phyloP scores from a whole-genome alignment of 2,113 vertebrate genomes.

The Merops nubicus region DNA sequence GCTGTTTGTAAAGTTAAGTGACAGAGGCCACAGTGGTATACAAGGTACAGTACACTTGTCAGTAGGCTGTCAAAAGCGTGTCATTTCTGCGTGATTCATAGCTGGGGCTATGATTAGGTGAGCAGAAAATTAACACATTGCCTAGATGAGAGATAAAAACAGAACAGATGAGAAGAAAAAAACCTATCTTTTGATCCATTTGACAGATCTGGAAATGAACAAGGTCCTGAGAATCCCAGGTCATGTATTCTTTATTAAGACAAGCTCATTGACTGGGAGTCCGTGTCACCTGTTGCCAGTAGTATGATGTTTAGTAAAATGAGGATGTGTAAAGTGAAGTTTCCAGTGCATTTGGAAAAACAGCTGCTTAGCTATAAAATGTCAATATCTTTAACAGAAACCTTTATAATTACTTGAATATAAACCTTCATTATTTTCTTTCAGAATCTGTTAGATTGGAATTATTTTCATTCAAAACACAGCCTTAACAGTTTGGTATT shows the following conservation, averaged over 20 bases:
- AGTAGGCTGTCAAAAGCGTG: background rate
- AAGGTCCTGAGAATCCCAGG: background rate
- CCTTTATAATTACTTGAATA: background rate
- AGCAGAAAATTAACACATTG: constrained; percentile 11
- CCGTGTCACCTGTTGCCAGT: background rate
- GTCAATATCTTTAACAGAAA: background rate
- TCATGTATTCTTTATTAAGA: background rate
- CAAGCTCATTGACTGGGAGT: background rate
- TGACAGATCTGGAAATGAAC: background rate
- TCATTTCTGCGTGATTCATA: background rate
- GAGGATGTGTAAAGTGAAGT: background rate
- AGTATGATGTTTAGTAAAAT: background rate
- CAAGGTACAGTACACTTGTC: background rate
- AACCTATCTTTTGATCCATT: background rate
- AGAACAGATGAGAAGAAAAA: background rate
- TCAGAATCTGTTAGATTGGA: background rate
- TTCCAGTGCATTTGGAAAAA: background rate
- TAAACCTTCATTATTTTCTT: background rate
- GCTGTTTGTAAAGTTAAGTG: background rate
- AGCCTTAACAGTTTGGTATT: background rate
- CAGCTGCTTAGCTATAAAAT: background rate
- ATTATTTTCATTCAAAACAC: background rate
- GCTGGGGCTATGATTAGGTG: background rate
- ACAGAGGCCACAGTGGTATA: background rate
- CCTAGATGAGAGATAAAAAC: background rate